phyloP scores from a whole-genome alignment of 2,888 invertebrate species.

The Hemithea aestivaria region DNA sequence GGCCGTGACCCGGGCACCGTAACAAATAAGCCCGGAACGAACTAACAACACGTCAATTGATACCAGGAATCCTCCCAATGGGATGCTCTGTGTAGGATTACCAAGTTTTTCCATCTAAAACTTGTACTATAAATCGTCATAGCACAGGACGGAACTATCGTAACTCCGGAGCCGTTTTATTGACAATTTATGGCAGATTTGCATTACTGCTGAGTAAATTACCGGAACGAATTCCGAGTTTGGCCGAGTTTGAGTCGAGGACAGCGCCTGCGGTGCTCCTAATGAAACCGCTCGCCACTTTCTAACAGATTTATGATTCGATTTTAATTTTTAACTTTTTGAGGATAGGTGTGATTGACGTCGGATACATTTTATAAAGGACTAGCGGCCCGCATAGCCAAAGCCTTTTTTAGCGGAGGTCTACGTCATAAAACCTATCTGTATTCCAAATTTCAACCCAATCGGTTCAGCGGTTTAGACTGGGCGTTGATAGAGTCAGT shows the following conservation, averaged over 20 bases:
- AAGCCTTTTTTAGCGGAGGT: no score
- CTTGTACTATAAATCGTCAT: constrained; percentile 72
- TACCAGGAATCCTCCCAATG: constrained; percentile 37
- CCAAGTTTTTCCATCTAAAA: constrained; percentile 75
- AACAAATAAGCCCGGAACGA: constrained; percentile 18
- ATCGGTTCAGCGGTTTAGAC: no score
- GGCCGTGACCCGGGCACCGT: constrained; percentile 4
- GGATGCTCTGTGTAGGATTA: constrained; percentile 48
- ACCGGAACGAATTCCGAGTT: constrained; percentile 36
- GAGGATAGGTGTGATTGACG: no score
- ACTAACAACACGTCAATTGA: constrained; percentile 41
- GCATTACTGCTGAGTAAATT: constrained; percentile 61
- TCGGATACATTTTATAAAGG: no score
- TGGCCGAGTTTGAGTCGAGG: constrained; percentile 25
- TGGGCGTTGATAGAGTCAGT: no score
- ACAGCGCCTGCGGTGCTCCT: constrained; percentile 2
- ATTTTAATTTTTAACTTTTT: no score
- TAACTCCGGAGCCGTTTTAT: constrained; percentile 43
- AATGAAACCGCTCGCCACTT: constrained; percentile 10
- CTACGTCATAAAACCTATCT: no score
- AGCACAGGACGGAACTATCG: constrained; percentile 43
- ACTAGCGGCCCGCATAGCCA: no score
- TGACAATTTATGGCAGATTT: constrained; percentile 72
- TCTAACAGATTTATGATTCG: constrained; percentile 2
- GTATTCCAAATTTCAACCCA: no score